These are phyloP conservation scores for Halcyon smyrnensis DNA, from an alignment of 2,797 vertebrate genomes.

Conservation along the genomic window DNA sequence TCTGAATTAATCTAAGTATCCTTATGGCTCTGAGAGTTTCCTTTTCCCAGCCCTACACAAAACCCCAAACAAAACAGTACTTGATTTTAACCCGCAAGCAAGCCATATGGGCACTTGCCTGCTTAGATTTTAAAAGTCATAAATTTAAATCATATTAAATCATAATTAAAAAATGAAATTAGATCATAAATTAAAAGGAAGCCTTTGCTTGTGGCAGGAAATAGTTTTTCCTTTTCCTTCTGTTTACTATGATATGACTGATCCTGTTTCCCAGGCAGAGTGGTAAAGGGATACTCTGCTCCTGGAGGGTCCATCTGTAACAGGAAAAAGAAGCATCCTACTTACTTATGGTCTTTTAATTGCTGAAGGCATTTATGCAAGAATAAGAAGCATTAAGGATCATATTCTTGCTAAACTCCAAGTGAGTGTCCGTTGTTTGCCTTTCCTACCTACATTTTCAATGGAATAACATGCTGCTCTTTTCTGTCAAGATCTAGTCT, in stretches of 20 bases:
- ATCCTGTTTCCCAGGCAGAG: neutral
- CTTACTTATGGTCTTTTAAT: neutral
- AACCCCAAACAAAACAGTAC: neutral
- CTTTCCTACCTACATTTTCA: neutral
- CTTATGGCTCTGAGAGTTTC: neutral
- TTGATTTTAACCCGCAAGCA: slow-evolving; percentile 16
- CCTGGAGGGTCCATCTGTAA: neutral
- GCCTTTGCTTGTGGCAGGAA: slow-evolving; percentile 42
- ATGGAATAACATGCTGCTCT: neutral
- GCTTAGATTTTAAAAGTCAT: slow-evolving; percentile 34
- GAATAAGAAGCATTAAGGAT: neutral
- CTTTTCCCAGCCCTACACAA: neutral
- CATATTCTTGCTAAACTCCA: neutral
- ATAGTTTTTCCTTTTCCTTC: slow-evolving; percentile 26
- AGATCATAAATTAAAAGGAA: slow-evolving; percentile 34
- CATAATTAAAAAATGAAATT: slow-evolving; percentile 31
- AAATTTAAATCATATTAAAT: slow-evolving; percentile 26
- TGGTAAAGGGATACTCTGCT: neutral
- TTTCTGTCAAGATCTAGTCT: neutral
- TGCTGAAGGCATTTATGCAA: neutral
- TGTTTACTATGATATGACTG: neutral
- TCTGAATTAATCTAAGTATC: slow-evolving; percentile 5
- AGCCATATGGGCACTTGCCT: slow-evolving; percentile 10
- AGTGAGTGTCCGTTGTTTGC: neutral
- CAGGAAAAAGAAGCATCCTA: neutral